These are phyloP conservation scores for Drosophila barbarae DNA, from an alignment of 2,888 invertebrate species.

Conservation along the genomic window DNA sequence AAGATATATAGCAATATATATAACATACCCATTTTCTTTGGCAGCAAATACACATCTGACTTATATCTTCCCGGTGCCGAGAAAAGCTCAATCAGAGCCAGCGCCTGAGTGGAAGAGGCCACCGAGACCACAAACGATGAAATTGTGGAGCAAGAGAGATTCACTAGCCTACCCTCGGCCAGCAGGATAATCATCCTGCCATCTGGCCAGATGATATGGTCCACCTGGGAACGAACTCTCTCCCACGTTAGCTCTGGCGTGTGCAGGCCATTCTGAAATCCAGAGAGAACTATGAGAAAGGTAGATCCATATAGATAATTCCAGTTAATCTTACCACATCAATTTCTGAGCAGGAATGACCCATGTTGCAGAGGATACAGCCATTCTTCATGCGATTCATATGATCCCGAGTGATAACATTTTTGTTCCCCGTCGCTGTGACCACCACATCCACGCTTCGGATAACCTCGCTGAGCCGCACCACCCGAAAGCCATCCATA, in stretches of 20 bases:
- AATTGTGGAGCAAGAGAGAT: constrained; percentile 95
- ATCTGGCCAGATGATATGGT: constrained; percentile 98
- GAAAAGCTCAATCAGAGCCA: constrained; percentile 97
- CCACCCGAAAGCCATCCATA: constrained; percentile 97
- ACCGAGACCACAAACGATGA: constrained; percentile 98
- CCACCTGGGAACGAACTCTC: constrained; percentile 96
- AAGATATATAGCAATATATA: not conserved
- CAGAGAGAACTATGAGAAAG: not conserved
- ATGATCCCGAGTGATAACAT: constrained; percentile 94
- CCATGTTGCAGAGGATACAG: constrained; percentile 97
- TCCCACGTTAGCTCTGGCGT: constrained; percentile 98
- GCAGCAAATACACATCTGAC: constrained; percentile 95
- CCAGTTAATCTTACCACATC: constrained; percentile 86
- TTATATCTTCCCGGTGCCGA: constrained; percentile 95
- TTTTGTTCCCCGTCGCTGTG: constrained; percentile 97
- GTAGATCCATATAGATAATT: not conserved
- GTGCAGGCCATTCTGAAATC: constrained; percentile 87
- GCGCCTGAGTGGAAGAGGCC: constrained; percentile 95
- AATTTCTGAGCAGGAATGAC: constrained; percentile 96
- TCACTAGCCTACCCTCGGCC: constrained; percentile 96
- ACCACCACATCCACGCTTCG: constrained; percentile 95
- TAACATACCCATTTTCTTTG: constrained; percentile 95
- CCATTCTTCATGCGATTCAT: constrained; percentile 98
- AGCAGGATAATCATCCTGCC: constrained; percentile 94
- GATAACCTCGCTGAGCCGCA: constrained; percentile 94